Base-by-base conservation (phyloP, 2,113 vertebrate genomes). In the Nothobranchius kuhntae region DNA sequence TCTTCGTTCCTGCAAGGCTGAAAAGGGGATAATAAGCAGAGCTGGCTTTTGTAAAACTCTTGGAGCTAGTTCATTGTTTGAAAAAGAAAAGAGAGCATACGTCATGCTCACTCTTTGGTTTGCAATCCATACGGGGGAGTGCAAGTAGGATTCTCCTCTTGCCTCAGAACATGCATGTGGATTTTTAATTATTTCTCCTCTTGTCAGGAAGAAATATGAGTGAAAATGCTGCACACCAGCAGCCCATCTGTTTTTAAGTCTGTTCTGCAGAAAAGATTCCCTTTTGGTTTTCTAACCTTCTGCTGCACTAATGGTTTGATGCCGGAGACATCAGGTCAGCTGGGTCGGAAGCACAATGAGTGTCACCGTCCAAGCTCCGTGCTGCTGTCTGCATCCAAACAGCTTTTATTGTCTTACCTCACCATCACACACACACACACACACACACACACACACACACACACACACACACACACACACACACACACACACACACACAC, bases 321-420 rank as follows among this genome's bases (percentile, higher is more conserved):
- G 61, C 65, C 1, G 1, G 59, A 65, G 40, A 82, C 59, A 55
- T 50, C 6, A 42, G 75, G 73, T 82, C 77, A 61, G 42, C 52
- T 14, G 35, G 64, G 67, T 72, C 9, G 1, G 65, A 75, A 67
- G 51, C 45, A 55, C 47, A 53, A 30, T 6, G 69, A 68, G 30
- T 58, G 56, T 59, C 14, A 46, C 35, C 17, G 17, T 46, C 2
- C 7, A 46, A 24, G 53, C 40, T 60, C 61, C 15, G 40, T 12
- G 45, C 11, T 6, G 0, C 59, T 60, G 68, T 68, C 77, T 63
- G 38, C 60, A 81, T 82, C 58, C 44, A 14, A 76, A 77, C 70
- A 65, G 53, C 58, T 72, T 55, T 51, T 61, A 80, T 65, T 64
- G 73, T 81, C 53, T 59, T 13, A 21, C 57, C 68, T 71, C 53